Base-by-base conservation (phyloP, 2,113 vertebrate species). In the Macquaria ambigua region DNA sequence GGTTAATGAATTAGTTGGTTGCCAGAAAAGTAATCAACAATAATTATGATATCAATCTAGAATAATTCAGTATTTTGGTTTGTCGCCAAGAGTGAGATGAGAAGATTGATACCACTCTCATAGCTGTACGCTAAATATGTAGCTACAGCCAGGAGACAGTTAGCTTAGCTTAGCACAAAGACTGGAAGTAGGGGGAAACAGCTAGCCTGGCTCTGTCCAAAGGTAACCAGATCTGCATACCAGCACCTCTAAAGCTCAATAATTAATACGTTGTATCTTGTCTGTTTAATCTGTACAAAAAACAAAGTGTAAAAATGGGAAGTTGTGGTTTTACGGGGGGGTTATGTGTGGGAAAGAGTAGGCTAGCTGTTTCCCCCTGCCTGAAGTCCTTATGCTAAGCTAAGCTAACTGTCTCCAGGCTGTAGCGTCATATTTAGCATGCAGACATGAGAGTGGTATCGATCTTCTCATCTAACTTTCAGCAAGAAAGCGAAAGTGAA, bases 321-420 rank as follows among this genome's bases (percentile, higher is more conserved):
- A 31, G n/a, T 25, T 58, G 56, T n/a, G 37, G 6, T 67, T 48
- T 69, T 5, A 28, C 15, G 1, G 34, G 34, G 34, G 34, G 34
- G 34, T 3, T 3, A 34, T 34, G 34, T 34, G 28, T 31, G 28
- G 28, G 15, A 50, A 50, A 18, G 59, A 18, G 59, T 3, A 63
- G 8, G 31, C 31, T 63, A 37, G 61, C 61, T 11, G 31, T 41
- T 64, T 21, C 63, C 37, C 21, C 5, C 23, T 67, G 41, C 39
- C 25, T 67, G 23, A 41, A 67, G 64, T 68, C 23, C 41, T 73
- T 43, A 72, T 58, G 70, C 70, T 73, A 58, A n/a, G 62, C 34
- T 41, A 41, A 37, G 28, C 28, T 63, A 62, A 41, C 5, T 3
- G 8, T 21, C 34, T 63, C 31, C 20, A 15, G 34, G 20, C 9